Conservation (phyloP, 2,888 invertebrate species). For the Watsonalla cultraria region DNA sequence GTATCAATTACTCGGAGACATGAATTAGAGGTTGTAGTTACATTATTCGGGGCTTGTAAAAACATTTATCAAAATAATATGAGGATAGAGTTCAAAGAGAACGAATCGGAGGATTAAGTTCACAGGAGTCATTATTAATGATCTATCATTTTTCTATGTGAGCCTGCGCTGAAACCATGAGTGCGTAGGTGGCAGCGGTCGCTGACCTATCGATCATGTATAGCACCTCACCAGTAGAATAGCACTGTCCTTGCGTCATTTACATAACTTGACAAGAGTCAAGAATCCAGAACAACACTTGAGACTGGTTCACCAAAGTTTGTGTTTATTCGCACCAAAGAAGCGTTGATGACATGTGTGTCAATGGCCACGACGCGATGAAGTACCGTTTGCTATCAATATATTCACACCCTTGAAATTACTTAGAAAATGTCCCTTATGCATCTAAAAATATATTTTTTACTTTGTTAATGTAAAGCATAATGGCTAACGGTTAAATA, state of each 20-base stretch:
- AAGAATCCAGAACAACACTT: slow-evolving; percentile 63
- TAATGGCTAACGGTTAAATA: too few relatives aligned
- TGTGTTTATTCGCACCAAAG: slow-evolving; percentile 43
- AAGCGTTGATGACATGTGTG: slow-evolving; percentile 20
- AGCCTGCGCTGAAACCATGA: slow-evolving; percentile 38
- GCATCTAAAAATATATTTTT: too few relatives aligned
- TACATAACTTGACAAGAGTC: slow-evolving; percentile 71
- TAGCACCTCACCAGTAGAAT: slow-evolving; percentile 34
- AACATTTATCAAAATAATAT: slow-evolving; percentile 33
- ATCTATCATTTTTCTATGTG: slow-evolving; percentile 30
- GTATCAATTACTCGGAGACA: slow-evolving; percentile 52
- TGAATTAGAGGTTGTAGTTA: slow-evolving; percentile 40
- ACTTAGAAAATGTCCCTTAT: too few relatives aligned
- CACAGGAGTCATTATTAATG: slow-evolving; percentile 35
- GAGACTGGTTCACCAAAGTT: slow-evolving; percentile 56
- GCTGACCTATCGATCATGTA: slow-evolving; percentile 64
- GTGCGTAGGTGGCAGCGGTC: slow-evolving; percentile 57
- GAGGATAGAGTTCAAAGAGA: slow-evolving; percentile 15
- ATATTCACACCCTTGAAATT: neutral
- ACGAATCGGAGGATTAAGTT: slow-evolving; percentile 25
- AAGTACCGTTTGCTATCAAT: neutral
- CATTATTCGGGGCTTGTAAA: slow-evolving; percentile 41
- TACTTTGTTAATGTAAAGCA: too few relatives aligned
- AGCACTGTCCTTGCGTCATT: slow-evolving; percentile 54
- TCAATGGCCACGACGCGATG: slow-evolving; percentile 37